phyloP scores from a whole-genome alignment of 2,113 vertebrate genomes.

The Pseudonaja textilis region DNA sequence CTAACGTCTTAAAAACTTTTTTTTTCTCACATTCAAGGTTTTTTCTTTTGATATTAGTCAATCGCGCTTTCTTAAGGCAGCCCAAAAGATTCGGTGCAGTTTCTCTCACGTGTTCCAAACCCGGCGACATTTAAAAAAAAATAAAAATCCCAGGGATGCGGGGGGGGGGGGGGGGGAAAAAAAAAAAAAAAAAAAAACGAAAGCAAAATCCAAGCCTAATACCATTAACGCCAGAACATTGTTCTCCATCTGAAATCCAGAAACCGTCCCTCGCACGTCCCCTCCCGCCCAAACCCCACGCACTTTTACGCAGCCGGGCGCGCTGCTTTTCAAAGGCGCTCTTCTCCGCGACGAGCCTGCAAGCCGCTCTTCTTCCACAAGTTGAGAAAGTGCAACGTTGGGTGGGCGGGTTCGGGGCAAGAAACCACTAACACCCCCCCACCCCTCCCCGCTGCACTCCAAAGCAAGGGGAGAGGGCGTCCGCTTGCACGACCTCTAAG shows the following conservation, averaged over 20 bases:
- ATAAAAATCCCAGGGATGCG: not conserved
- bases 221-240: not conserved
- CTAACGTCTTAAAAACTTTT: too few species aligned
- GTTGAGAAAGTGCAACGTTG: not conserved
- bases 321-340: not conserved
- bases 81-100: not conserved
- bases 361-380: not conserved
- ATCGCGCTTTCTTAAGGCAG: not conserved
- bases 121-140: not conserved
- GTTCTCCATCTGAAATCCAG: rapidly evolving
- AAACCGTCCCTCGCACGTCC: rapidly evolving
- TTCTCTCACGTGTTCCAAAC: not conserved
- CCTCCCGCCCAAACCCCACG: not conserved
- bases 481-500: not conserved
- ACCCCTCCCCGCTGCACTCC: too few species aligned
- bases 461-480: not conserved
- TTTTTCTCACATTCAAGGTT: not conserved
- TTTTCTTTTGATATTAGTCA: not conserved
- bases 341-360: not conserved
- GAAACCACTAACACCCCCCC: not conserved
- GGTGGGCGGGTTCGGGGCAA: not conserved
- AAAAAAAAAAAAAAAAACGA: not conserved
- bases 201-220: not conserved
- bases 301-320: not conserved
- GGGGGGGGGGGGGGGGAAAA: too few species aligned